phyloP scores from a whole-genome alignment of 37 sponge, comb jelly and placozoan genomes.

The Corticium candelabrum region DNA sequence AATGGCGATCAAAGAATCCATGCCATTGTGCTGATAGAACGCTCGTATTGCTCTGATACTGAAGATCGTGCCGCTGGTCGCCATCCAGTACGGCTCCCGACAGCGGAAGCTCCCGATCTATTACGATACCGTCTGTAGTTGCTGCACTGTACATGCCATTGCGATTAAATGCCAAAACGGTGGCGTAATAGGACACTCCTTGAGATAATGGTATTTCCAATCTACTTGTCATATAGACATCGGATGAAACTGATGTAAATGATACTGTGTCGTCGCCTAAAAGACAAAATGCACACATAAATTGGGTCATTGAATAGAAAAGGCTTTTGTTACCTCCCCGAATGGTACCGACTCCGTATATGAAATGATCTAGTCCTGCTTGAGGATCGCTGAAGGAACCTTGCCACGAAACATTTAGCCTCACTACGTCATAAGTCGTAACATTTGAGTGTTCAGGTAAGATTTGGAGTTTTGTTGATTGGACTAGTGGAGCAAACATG shows the following conservation, averaged over 20 bases:
- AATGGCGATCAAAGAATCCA: not conserved
- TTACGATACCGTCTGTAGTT: not conserved
- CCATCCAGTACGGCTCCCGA: not conserved
- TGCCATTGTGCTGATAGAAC: not conserved
- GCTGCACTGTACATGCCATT: not conserved
- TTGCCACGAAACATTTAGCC: not conserved
- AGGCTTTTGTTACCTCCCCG: too few relatives aligned
- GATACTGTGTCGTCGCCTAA: conserved; percentile 1
- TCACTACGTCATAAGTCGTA: too few relatives aligned
- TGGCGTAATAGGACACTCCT: not conserved
- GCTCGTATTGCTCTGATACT: not conserved
- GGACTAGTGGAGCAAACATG: too few relatives aligned
- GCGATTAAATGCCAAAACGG: not conserved
- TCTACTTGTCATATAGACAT: too few relatives aligned
- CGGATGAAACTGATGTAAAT: too few relatives aligned
- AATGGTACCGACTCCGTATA: not conserved
- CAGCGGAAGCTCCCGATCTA: not conserved
- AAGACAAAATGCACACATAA: too few relatives aligned
- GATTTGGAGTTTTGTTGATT: too few relatives aligned
- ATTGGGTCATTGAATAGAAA: too few relatives aligned
- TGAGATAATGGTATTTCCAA: too few relatives aligned
- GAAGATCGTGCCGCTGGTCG: not conserved
- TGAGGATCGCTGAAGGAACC: not conserved
- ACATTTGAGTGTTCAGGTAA: too few relatives aligned
- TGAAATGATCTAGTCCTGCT: not conserved